Conservation (phyloP, 2,888 invertebrate species). For the Pyrgus malvae region DNA sequence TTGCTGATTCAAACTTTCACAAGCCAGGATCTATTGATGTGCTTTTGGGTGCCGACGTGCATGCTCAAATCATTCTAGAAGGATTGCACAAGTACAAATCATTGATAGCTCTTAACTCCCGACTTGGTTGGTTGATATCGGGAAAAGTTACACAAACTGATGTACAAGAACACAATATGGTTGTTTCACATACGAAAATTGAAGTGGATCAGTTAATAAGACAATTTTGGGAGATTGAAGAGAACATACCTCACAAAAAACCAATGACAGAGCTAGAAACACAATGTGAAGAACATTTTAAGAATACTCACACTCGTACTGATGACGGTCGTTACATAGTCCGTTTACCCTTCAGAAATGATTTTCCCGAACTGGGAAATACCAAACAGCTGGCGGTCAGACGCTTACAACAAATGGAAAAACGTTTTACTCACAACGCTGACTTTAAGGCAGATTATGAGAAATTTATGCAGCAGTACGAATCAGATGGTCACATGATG, state of each 20-base stretch:
- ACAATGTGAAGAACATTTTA: conserved; percentile 34
- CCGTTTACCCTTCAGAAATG: conserved; percentile 31
- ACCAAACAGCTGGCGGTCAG: conserved; percentile 17
- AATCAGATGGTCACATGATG: conserved; percentile 32
- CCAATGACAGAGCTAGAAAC: conserved; percentile 26
- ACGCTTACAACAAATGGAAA: conserved; percentile 33
- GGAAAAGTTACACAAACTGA: conserved; percentile 31
- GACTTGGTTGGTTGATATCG: conserved; percentile 35
- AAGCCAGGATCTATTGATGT: conserved; percentile 35
- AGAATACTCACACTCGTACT: conserved; percentile 26
- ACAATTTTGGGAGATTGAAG: conserved; percentile 37
- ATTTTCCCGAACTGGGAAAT: background rate
- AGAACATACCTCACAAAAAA: conserved; percentile 26
- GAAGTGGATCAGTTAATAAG: conserved; percentile 32
- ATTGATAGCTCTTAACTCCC: conserved; percentile 1
- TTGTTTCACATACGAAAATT: conserved; percentile 29
- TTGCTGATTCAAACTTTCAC: conserved; percentile 31
- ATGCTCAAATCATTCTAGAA: conserved; percentile 31
- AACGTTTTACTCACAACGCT: conserved; percentile 29
- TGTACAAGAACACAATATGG: conserved; percentile 20
- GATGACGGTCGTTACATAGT: conserved; percentile 33
- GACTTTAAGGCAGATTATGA: conserved; percentile 32
- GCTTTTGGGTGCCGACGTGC: conserved; percentile 33
- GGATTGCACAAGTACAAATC: conserved; percentile 30
- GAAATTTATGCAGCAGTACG: conserved; percentile 33